Percentiles rank a stretch among this genome's conserved stretches.
phyloP scores from a whole-genome alignment of 2,888 invertebrate species.

The Hartigia nigra region DNA sequence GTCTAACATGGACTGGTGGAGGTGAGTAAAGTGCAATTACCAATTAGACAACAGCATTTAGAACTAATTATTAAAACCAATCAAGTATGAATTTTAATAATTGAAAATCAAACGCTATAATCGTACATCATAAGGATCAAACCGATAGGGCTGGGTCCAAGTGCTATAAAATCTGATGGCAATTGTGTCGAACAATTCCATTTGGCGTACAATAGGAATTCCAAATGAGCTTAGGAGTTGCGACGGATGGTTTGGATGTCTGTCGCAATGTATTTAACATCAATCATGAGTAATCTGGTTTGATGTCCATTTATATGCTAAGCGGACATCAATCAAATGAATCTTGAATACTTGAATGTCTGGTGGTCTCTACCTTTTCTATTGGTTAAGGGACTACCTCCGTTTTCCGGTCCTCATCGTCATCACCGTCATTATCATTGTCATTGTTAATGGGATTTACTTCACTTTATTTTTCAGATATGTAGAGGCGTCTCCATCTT shows the following conservation, averaged over 20 bases:
- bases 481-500: conserved; percentile 71
- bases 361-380: conserved; percentile 4
- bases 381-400: not conserved
- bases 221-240: conserved; percentile 40
- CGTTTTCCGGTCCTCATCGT: not conserved
- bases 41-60: not conserved
- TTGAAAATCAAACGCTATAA: not conserved
- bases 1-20: conserved; percentile 76
- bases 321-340: conserved; percentile 29
- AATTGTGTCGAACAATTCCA: conserved; percentile 27
- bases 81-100: not conserved
- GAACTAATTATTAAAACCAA: not conserved
- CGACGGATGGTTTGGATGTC: conserved; percentile 14
- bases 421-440: not conserved
- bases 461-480: conserved; percentile 63
- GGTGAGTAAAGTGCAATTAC: conserved; percentile 56
- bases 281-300: conserved; percentile 26
- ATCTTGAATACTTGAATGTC: conserved; percentile 4
- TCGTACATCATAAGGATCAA: not conserved
- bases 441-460: not conserved
- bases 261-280: conserved; percentile 23
- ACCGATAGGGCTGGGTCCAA: not conserved
- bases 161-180: conserved; percentile 14
- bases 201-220: conserved; percentile 39
- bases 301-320: conserved; percentile 29